Evolutionary conservation across 2,113 vertebrate species (phyloP).

Genomic region (Bettongia penicillata): DNA sequence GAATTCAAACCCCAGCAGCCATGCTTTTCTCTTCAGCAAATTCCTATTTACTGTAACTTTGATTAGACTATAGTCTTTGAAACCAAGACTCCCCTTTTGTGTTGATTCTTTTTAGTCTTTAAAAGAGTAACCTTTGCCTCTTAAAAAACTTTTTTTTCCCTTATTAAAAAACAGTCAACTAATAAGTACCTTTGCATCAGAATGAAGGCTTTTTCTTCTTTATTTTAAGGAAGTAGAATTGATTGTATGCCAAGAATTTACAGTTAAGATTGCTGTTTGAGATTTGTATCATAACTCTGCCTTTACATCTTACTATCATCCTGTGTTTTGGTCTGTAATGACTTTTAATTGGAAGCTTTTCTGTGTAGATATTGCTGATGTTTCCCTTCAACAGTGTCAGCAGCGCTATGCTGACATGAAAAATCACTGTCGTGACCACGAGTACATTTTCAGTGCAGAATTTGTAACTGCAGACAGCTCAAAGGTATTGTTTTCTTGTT

Average conservation of each 20-base stretch:
- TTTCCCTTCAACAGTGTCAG: constrained; percentile 96
- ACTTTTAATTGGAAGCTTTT: not conserved
- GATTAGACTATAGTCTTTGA: not conserved
- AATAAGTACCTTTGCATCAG: not conserved
- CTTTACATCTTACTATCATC: not conserved
- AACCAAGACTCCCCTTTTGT: not conserved
- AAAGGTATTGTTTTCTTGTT: constrained; percentile 85
- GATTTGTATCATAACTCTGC: not conserved
- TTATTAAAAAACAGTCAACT: not conserved
- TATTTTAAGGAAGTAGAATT: constrained; percentile 42
- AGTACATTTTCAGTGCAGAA: constrained; percentile 91
- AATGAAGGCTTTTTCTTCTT: not conserved
- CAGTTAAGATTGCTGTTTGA: not conserved
- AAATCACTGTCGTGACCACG: constrained; percentile 85
- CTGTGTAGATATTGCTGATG: constrained; percentile 91
- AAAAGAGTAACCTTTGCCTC: not conserved
- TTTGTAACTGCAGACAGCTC: constrained; percentile 95
- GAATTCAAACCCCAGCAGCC: not conserved
- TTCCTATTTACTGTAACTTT: not conserved
- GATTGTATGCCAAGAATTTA: constrained; percentile 19
- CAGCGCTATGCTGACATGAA: constrained; percentile 94
- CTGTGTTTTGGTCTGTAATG: not conserved
- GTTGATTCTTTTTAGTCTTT: not conserved
- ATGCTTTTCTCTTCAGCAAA: not conserved
- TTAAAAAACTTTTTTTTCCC: constrained; percentile 12